Conservation (phyloP, 2,113 vertebrate genomes). For the Aphyosemion australe region DNA sequence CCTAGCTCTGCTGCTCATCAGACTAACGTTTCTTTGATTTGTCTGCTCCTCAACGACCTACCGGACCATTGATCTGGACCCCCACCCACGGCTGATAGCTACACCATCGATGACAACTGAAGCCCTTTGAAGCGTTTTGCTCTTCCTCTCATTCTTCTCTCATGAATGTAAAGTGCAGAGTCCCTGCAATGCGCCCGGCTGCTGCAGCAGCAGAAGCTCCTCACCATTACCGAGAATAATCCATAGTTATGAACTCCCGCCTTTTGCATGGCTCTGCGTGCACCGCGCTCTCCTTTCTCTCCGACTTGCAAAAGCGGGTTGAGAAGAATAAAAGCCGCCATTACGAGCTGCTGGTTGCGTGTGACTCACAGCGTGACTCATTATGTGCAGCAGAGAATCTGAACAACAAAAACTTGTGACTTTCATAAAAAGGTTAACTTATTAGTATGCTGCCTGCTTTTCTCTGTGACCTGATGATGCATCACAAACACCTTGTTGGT, state of each 20-base stretch:
- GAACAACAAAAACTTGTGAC: constrained; percentile 40
- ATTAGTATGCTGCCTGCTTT: constrained; percentile 27
- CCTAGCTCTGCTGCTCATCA: too few relatives aligned
- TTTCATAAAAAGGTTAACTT: constrained; percentile 44
- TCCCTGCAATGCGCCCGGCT: constrained; percentile 44
- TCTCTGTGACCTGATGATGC: neutral
- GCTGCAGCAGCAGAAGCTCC: constrained; percentile 46
- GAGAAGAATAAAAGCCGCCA: constrained; percentile 30
- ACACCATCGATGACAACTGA: constrained; percentile 28
- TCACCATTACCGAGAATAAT: constrained; percentile 51
- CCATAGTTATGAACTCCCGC: constrained; percentile 31
- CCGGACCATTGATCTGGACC: too few relatives aligned
- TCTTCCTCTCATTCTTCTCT: constrained; percentile 23
- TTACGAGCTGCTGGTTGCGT: constrained; percentile 34
- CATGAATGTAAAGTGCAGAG: constrained; percentile 54
- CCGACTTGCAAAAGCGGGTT: constrained; percentile 28
- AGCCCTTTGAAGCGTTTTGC: constrained; percentile 32
- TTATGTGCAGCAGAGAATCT: constrained; percentile 21
- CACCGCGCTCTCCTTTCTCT: constrained; percentile 11
- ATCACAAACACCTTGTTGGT: neutral
- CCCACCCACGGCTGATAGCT: constrained; percentile 8
- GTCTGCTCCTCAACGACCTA: too few relatives aligned
- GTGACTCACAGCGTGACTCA: constrained; percentile 59
- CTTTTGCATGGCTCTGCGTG: neutral
- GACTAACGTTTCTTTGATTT: too few relatives aligned